phyloP scores from a whole-genome alignment of 1,140 invertebrate genomes.

The Theocolax elegans region DNA sequence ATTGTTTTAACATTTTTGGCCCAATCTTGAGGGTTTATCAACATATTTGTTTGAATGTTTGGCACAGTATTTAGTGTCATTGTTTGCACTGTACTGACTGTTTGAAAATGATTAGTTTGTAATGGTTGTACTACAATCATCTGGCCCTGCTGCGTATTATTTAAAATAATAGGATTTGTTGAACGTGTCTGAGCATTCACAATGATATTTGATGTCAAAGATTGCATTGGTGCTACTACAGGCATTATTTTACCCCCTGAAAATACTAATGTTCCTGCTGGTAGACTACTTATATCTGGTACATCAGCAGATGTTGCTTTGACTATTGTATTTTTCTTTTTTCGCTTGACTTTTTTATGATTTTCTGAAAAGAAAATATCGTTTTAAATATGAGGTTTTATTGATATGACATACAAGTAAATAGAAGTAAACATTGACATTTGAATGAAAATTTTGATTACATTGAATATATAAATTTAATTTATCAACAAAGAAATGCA shows the following conservation, averaged over 20 bases:
- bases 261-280: constrained; percentile 59
- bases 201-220: constrained; percentile 60
- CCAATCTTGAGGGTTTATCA: constrained; percentile 61
- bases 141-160: constrained; percentile 60
- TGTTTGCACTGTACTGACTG: constrained; percentile 57
- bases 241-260: constrained; percentile 64
- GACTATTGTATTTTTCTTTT: constrained; percentile 49
- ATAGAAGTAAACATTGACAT: neutral
- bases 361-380: constrained; percentile 28
- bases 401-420: neutral
- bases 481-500: neutral
- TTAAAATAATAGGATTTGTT: constrained; percentile 60
- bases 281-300: constrained; percentile 54
- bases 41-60: constrained; percentile 55
- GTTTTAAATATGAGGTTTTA: constrained; percentile 5
- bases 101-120: constrained; percentile 57
- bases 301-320: constrained; percentile 45
- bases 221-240: constrained; percentile 58
- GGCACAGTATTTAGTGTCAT: constrained; percentile 56
- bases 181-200: constrained; percentile 58
- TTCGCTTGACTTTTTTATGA: constrained; percentile 47
- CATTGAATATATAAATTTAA: neutral
- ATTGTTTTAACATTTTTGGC: constrained; percentile 63
- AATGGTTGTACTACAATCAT: constrained; percentile 65
- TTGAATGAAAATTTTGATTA: no score